Evolutionary conservation across 2,797 vertebrate species (phyloP), one percentile per base, ranked within the genome.

Genomic region (Acipenser transmontanus): DNA sequence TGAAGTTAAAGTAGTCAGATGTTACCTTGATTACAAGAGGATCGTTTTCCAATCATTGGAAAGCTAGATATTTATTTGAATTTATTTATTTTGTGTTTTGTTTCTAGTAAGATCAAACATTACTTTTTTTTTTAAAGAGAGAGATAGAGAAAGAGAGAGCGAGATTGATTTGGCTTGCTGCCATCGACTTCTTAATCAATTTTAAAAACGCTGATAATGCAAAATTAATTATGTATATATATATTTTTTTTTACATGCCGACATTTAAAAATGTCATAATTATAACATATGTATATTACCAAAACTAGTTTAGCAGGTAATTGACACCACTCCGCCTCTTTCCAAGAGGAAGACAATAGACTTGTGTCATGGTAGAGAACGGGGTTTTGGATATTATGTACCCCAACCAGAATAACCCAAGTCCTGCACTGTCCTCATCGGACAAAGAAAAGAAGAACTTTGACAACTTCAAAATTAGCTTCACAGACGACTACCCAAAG

Each of bases 401-500:
- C 20, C 71, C 82, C 50, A 87, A 85, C 79, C 88, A 87, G 67
- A 85, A 87, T 68, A 82, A 83, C 13, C 78, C 83, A 73, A 81
- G 81, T 34, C 83, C 87, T 1, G 86, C 87, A 8, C 88, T 84
- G 1, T 83, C 85, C 0, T 82, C 83, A 60, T 84, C 86, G 64
- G 85, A 83, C 62, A 71, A 79, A 2, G 86, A 87, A 20, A 86
- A 83, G 73, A 88, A 81, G 70, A 73, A 80, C 17, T 84, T 89
- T 64, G 63, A 72, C 47, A 83, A 83, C 60, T 63, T 89, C 6
- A 84, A 77, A 12, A 70, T 74, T 13, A 80, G 63, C 17, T 64
- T 88, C 68, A 79, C 80, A 0, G 77, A 70, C 73, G 85, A 91
- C 68, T 94, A 90, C 65, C 95, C 93, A 2, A 86, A 88, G 84